A percentile compares a stretch with the other conserved stretches of the same genome.
Evolutionary conservation across 2,888 invertebrate genomes (phyloP).

Genomic region (Papilio demoleus): DNA sequence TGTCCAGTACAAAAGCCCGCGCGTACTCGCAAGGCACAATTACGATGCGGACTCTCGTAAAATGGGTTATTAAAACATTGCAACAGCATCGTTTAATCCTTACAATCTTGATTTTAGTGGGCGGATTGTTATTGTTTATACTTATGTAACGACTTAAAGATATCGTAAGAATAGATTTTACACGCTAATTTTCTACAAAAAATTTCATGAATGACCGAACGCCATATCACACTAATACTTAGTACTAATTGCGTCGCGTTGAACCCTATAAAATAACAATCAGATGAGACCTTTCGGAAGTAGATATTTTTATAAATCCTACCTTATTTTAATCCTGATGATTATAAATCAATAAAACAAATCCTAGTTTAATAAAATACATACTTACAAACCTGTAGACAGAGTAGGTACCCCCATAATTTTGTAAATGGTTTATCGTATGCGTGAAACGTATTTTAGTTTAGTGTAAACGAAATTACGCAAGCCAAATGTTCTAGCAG

Average conservation of each 20-base stretch:
- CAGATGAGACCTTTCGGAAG: too few relatives aligned
- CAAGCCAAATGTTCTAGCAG: slow-evolving; percentile 6
- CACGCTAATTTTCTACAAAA: neutral
- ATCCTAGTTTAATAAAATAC: neutral
- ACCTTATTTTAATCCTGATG: too few relatives aligned
- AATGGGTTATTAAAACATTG: slow-evolving; percentile 67
- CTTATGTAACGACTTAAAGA: neutral
- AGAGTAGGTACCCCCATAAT: neutral
- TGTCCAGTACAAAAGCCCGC: slow-evolving; percentile 34
- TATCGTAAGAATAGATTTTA: slow-evolving; percentile 2
- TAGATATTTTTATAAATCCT: neutral
- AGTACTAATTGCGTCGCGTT: too few relatives aligned
- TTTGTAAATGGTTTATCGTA: neutral
- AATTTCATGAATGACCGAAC: neutral
- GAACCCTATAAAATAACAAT: neutral
- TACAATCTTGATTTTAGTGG: slow-evolving; percentile 41
- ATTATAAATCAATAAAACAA: too few relatives aligned
- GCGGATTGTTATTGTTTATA: slow-evolving; percentile 20
- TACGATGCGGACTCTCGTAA: slow-evolving; percentile 47
- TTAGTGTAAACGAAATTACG: slow-evolving; percentile 2
- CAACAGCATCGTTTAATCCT: slow-evolving; percentile 53
- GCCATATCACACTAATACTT: too few relatives aligned
- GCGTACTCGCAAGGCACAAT: slow-evolving; percentile 49
- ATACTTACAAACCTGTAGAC: neutral
- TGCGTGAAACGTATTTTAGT: neutral